Evolutionary conservation across 2,797 vertebrate genomes (phyloP).

Genomic region (Thamnophis elegans): DNA sequence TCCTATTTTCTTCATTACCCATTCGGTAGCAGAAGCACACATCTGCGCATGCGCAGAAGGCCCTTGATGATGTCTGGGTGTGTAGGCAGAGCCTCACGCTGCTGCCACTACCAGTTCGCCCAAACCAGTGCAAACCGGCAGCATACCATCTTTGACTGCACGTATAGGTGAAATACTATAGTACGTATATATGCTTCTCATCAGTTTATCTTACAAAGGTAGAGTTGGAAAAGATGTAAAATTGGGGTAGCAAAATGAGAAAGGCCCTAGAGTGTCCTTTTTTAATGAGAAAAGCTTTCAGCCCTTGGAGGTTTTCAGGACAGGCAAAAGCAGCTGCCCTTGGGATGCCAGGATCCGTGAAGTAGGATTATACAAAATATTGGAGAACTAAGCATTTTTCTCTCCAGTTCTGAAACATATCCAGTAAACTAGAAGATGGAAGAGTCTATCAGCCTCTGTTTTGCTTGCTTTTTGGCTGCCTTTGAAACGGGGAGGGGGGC

Average conservation of each 20-base stretch:
- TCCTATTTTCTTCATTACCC: too few relatives aligned
- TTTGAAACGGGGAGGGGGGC: too few relatives aligned
- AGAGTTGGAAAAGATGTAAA: background rate
- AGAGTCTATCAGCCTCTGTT: too few relatives aligned
- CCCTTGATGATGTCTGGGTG: too few relatives aligned
- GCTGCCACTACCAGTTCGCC: too few relatives aligned
- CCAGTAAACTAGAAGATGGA: background rate
- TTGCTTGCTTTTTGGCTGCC: too few relatives aligned
- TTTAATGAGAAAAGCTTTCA: background rate
- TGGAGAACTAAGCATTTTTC: background rate
- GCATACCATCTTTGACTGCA: too few relatives aligned
- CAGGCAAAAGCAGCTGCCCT: background rate
- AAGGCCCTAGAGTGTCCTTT: background rate
- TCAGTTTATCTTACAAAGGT: background rate
- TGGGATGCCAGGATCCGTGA: background rate
- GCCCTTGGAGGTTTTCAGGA: background rate
- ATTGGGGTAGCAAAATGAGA: background rate
- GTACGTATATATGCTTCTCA: background rate
- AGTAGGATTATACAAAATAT: background rate
- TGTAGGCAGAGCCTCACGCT: too few relatives aligned
- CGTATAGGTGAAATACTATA: background rate
- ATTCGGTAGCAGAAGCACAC: too few relatives aligned
- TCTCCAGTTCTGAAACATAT: background rate
- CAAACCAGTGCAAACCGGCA: too few relatives aligned
- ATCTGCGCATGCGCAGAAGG: too few relatives aligned